A percentile compares a stretch with the other conserved stretches of the same genome.
Evolutionary conservation across 2,797 vertebrate genomes (phyloP).

Genomic region (Enteromius argenteus): DNA sequence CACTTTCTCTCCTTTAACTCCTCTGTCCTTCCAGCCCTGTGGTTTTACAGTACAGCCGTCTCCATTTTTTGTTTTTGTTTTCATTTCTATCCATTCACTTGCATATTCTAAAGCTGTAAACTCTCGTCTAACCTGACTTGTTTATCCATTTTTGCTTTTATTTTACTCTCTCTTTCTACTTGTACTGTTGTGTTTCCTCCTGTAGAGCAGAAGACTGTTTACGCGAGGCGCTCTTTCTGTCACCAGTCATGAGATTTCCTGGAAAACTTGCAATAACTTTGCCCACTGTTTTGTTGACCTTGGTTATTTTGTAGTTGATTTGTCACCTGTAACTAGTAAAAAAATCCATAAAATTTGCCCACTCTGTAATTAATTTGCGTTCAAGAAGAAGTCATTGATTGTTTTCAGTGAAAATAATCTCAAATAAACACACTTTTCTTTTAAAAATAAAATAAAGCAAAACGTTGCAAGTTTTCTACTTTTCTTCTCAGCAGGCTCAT

Average conservation of each 20-base stretch:
- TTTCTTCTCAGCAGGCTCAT: conserved; percentile 11
- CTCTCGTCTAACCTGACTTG: conserved; percentile 3
- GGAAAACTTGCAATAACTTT: conserved; percentile 38
- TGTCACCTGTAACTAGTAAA: too few species aligned
- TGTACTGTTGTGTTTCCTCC: conserved; percentile 16
- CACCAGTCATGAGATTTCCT: conserved; percentile 19
- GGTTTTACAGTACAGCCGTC: conserved; percentile 43
- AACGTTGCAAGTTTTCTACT: conserved; percentile 27
- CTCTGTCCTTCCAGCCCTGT: conserved; percentile 38
- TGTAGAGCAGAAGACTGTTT: conserved; percentile 9
- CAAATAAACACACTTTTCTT: conserved; percentile 2
- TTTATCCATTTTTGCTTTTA: not conserved
- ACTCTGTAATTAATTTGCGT: conserved; percentile 1
- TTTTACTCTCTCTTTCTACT: not conserved
- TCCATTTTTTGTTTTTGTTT: not conserved
- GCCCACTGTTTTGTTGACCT: not conserved
- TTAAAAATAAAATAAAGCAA: not conserved
- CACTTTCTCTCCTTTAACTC: conserved; percentile 19
- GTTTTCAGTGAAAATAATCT: not conserved
- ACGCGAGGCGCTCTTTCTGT: conserved; percentile 2
- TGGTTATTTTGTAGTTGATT: too few species aligned
- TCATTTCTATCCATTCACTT: not conserved
- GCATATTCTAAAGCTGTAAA: conserved; percentile 21
- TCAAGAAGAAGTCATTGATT: not conserved
- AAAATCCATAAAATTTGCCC: not conserved